These are phyloP conservation scores for Nysson spinosus DNA, from an alignment of 2,888 invertebrate genomes.

Conservation along the genomic window DNA sequence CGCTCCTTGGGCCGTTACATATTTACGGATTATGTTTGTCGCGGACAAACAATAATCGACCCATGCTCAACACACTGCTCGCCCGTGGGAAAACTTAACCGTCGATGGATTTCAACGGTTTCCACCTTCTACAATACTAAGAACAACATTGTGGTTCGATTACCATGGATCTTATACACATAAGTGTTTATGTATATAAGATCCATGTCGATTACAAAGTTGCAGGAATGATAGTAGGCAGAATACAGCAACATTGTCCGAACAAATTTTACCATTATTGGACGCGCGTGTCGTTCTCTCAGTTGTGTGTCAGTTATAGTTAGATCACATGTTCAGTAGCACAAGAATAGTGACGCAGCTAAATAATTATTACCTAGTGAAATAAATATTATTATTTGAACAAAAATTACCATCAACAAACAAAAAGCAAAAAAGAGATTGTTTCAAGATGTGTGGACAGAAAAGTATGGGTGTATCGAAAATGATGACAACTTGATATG, in stretches of 20 bases:
- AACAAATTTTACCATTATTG: constrained; percentile 13
- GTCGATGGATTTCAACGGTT: too few relatives aligned
- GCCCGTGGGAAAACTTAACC: too few relatives aligned
- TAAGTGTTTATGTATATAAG: constrained; percentile 1
- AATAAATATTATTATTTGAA: constrained; percentile 12
- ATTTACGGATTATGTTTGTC: too few relatives aligned
- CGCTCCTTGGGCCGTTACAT: too few relatives aligned
- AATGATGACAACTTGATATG: constrained; percentile 12
- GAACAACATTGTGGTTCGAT: too few relatives aligned
- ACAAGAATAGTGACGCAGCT: constrained; percentile 10
- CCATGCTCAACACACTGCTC: too few relatives aligned
- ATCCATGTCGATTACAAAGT: too few relatives aligned
- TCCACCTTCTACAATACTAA: too few relatives aligned
- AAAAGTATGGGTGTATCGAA: constrained; percentile 16
- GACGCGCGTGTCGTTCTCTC: constrained; percentile 17
- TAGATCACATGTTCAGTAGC: too few relatives aligned
- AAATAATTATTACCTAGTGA: constrained; percentile 10
- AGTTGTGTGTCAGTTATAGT: too few relatives aligned
- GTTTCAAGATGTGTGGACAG: constrained; percentile 8
- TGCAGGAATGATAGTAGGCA: constrained; percentile 7
- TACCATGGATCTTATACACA: too few relatives aligned
- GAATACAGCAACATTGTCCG: constrained; percentile 18
- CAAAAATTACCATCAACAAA: constrained; percentile 6
- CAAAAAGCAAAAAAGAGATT: constrained; percentile 9
- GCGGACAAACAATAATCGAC: too few relatives aligned